Base-by-base conservation (phyloP, 2,888 invertebrate genomes). In the Pachycephus smyrnensis region DNA sequence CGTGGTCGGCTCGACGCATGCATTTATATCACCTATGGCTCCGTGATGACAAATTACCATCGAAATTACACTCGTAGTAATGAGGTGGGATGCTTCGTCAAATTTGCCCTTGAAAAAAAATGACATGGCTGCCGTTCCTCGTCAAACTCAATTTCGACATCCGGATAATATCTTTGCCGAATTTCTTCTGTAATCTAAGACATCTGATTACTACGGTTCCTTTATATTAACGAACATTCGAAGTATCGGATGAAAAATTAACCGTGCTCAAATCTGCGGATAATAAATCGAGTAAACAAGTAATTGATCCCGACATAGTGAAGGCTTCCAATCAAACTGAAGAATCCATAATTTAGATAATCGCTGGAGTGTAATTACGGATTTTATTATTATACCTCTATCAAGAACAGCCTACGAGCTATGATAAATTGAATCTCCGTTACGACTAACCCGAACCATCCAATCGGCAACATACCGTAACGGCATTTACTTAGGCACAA, bases 31-130 rank as follows among this genome's bases (percentile, higher is more conserved):
- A 32, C 33, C 33, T 15, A 23, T 33, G 71, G 31, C 11, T 30
- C 31, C 12, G 32, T 3, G 84, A 80, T 85, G 86, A 86, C 83
- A 83, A 85, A 85, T 86, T 86, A 83, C 80, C 31, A 71, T 71
- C 71, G 31, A 71, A 71, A 71, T 71, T 71, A 71, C 71, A 23
- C 71, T 71, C 71, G 1, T 4, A 23, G 55, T 55, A 71, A 71
- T 15, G 71, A 31, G 12, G 71, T 23, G 71, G 12, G 31, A 31
- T 31, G 31, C 23, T 23, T 55, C 9, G 55, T 55, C 9, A 55
- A 55, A 55, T 23, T 55, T 55, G 0, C 55, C 55, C 23, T 23
- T 55, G 1, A 23, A 55, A 23, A 36, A 55, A 9, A 9, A 55
- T 55, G 55, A 23, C 23, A 9, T 23, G 9, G 55, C 55, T 55